Base-by-base conservation (phyloP, 2,113 vertebrate genomes). In the Psammodynastes pulverulentus region DNA sequence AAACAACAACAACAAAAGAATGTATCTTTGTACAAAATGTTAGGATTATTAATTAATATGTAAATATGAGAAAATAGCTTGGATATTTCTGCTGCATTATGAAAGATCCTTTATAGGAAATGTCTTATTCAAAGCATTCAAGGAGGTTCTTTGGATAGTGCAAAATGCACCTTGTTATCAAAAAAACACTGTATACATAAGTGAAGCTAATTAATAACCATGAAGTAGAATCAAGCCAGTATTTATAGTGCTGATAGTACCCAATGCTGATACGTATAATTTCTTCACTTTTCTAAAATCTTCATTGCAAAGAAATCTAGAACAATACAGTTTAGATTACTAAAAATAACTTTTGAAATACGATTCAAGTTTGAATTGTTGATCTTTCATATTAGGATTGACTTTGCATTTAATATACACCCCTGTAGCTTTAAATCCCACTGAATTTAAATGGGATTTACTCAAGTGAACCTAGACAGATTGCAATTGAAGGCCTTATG, bases 171-270 rank as follows among this genome's bases (percentile, higher is more conserved):
- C 0, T 51, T 34, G 19, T 45, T 29, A 3, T 94, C 94, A 26
- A 52, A 43, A 43, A 23, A 6, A 1, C 0, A 19, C 89, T 92
- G 92, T 19, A 9, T 5, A 52, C 10, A 49, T 93, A 0, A 90
- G 7, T 15, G 34, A 93, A 93, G 39, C 88, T 89, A 87, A 94
- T 88, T 91, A 67, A 17, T 91, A 86, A 91, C 6, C 52, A 72
- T 29, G 24, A 53, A 62, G 93, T 84, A 92, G 13, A 94, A 10
- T 43, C 3, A 86, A 48, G 24, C 13, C 84, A 88, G 52, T 89
- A 90, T 49, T 53, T 93, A 13, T 48, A 24, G 52, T 93, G 3
- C 53, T 67, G 88, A 67, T 51, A 4, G 56, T 91, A 90, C 94
- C 86, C 12, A 92, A 67, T 4, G 89, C 84, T 45, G 67, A 51